phyloP scores from a whole-genome alignment of 1,140 invertebrate species.

The Scylla paramamosain region DNA sequence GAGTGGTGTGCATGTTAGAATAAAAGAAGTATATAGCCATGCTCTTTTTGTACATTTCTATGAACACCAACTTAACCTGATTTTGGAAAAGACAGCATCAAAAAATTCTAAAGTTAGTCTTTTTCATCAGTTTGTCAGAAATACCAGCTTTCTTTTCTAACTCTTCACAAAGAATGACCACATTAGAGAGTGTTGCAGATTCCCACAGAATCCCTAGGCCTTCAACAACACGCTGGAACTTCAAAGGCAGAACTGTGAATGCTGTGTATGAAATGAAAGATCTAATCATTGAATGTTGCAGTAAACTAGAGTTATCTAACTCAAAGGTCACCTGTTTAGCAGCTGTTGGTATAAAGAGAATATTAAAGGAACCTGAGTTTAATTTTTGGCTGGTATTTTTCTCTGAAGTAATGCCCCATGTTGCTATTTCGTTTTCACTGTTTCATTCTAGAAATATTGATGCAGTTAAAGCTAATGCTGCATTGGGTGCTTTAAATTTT shows the following conservation, averaged over 20 bases:
- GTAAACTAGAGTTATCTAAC: slow-evolving; percentile 68
- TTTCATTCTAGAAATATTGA: slow-evolving; percentile 67
- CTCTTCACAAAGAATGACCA: slow-evolving; percentile 66
- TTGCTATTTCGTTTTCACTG: slow-evolving; percentile 58
- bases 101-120: slow-evolving; percentile 67
- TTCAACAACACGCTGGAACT: slow-evolving; percentile 59
- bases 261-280: slow-evolving; percentile 75
- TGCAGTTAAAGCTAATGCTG: slow-evolving; percentile 58
- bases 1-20: slow-evolving; percentile 78
- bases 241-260: slow-evolving; percentile 71
- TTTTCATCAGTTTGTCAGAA: slow-evolving; percentile 73
- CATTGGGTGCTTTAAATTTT: slow-evolving; percentile 56
- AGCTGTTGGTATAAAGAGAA: slow-evolving; percentile 70
- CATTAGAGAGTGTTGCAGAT: slow-evolving; percentile 55
- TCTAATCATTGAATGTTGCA: slow-evolving; percentile 72
- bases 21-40: slow-evolving; percentile 78
- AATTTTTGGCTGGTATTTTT: slow-evolving; percentile 66
- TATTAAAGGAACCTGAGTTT: slow-evolving; percentile 65
- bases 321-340: slow-evolving; percentile 65
- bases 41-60: slow-evolving; percentile 80
- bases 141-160: slow-evolving; percentile 72
- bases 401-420: slow-evolving; percentile 68
- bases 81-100: slow-evolving; percentile 78
- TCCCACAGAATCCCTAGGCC: slow-evolving; percentile 58
- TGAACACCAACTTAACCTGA: slow-evolving; percentile 79